Conservation (phyloP, 1,140 invertebrate species). For the Notospermus geniculatus region DNA sequence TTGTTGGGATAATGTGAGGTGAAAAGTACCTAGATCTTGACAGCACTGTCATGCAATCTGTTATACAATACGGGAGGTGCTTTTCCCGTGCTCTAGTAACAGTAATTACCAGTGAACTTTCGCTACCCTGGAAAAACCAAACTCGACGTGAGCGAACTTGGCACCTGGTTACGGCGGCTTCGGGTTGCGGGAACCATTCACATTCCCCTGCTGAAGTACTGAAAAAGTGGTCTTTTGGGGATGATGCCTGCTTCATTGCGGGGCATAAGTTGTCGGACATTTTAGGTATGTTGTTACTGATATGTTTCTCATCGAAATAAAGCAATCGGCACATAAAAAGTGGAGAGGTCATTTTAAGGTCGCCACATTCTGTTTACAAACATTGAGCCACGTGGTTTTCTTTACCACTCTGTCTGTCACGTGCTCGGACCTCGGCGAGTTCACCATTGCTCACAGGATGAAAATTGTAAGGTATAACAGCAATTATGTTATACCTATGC, state of each 20-base stretch:
- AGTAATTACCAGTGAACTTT: constrained; percentile 46
- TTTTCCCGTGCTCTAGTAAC: constrained; percentile 43
- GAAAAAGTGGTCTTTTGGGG: constrained; percentile 85
- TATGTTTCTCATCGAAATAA: neutral
- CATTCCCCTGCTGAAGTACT: constrained; percentile 65
- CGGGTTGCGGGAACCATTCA: constrained; percentile 49
- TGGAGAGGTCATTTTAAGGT: neutral
- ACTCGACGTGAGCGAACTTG: constrained; percentile 33
- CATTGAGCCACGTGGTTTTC: neutral
- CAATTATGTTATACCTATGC: too few species aligned
- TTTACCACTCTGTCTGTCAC: too few species aligned
- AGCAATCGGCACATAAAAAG: neutral
- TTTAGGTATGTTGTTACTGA: constrained; percentile 68
- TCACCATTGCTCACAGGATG: too few species aligned
- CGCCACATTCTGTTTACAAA: too few species aligned
- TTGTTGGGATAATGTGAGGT: too few species aligned
- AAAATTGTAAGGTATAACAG: too few species aligned
- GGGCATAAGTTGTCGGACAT: constrained; percentile 84
- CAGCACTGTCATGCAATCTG: constrained; percentile 17
- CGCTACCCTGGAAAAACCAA: constrained; percentile 26
- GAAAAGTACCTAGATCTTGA: too few species aligned
- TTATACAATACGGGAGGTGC: constrained; percentile 31
- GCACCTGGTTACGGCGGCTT: constrained; percentile 48
- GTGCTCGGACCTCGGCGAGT: too few species aligned
- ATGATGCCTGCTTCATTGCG: constrained; percentile 93